Evolutionary conservation across 2,797 vertebrate genomes (phyloP), one percentile per base, ranked within the genome.

Genomic region (Sandelia bainsii): DNA sequence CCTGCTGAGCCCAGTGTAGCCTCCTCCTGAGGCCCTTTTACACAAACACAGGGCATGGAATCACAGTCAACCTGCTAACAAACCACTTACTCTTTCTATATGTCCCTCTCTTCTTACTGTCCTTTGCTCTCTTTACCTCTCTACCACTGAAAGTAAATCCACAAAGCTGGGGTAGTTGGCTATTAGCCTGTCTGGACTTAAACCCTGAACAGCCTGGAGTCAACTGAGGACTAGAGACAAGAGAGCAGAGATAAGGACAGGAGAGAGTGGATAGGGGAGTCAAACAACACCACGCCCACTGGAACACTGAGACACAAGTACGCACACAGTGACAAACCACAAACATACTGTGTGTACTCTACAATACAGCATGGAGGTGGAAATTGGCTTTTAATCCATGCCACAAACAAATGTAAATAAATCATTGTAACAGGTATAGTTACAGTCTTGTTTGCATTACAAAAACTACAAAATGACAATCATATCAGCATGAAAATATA

Each of bases 1-100:
- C 88, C 92, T 58, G 88, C 87, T 27, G 86, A 92, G 83, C 93
- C 94, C 90, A 89, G 80, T 5, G 29, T 86, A 58, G 91, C 87
- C 91, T 95, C 94, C 92, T 96, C 95, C 89, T 95, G 96, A 92
- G 95, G 94, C 88, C 95, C 95, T 95, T 94, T 89, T 84, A 94
- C 91, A 92, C 93, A 95, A 87, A 93, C 90, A 74, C 90, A 91
- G 80, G 90, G 91, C 93, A 92, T 95, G 91, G 91, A 93, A 92
- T 93, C 91, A 92, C 91, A 89, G 88, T 81, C 91, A 72, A 83
- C 80, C 84, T 1, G 4, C 89, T 89, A 88, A 70, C 0, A 60
- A 68, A 56, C 49, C 51, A 58, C 72, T 39, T 57, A 37, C 37
- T 32, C 68, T 37, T 6, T 49, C 45, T 64, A 23, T 52, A 44